A percentile compares a stretch with the other conserved stretches of the same genome.
phyloP scores from a whole-genome alignment of 2,113 vertebrate species.

The Bothrops jararaca region DNA sequence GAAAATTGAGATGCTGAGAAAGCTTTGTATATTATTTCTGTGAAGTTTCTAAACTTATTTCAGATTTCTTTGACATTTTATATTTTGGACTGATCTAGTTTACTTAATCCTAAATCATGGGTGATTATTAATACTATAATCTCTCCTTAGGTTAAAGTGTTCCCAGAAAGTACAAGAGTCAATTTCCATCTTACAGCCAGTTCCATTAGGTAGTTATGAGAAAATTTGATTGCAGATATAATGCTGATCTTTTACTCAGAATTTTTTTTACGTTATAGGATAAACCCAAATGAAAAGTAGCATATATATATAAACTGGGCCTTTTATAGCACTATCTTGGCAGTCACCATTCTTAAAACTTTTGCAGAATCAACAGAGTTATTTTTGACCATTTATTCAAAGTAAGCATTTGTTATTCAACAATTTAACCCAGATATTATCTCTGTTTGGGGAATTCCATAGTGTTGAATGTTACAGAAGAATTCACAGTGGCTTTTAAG shows the following conservation, averaged over 20 bases:
- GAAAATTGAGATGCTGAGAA: not conserved
- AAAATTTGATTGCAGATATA: not conserved
- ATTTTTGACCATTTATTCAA: not conserved
- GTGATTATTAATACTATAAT: not conserved
- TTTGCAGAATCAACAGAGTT: not conserved
- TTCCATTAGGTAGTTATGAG: not conserved
- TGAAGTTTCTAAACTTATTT: not conserved
- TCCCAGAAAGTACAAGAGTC: not conserved
- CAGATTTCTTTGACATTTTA: not conserved
- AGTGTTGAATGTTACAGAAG: not conserved
- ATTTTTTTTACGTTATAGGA: too few species aligned
- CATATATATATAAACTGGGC: not conserved
- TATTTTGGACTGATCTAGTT: not conserved
- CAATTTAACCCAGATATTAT: not conserved
- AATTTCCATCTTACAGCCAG: not conserved
- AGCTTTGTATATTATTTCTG: not conserved
- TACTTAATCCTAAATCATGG: not conserved
- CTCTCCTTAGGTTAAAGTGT: not conserved
- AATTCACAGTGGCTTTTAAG: not conserved
- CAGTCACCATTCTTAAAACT: not conserved
- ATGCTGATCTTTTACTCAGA: too few species aligned
- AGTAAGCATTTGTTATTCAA: not conserved
- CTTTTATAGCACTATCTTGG: not conserved
- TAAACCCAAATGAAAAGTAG: too few species aligned
- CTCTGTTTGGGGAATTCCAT: not conserved